Conservation (phyloP, 2,888 invertebrate genomes). For the Caenorhabditis wallacei region DNA sequence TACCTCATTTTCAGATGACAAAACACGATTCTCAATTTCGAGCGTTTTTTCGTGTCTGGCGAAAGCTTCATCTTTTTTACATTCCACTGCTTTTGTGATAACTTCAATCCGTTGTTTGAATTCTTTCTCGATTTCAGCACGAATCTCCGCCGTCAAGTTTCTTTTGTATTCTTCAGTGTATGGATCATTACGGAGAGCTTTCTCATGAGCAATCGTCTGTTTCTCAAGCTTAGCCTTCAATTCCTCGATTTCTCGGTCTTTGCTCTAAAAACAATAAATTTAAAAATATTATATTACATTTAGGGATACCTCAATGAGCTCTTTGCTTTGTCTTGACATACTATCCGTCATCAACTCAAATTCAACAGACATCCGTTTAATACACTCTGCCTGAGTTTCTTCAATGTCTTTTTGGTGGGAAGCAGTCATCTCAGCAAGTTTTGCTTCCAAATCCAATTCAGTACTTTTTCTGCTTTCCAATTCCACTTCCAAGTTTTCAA, state of each 20-base stretch:
- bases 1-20: constrained; percentile 65
- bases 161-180: constrained; percentile 66
- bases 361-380: constrained; percentile 72
- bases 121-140: constrained; percentile 71
- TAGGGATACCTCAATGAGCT: constrained; percentile 46
- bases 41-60: constrained; percentile 74
- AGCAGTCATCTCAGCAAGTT: constrained; percentile 12
- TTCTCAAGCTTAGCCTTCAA: constrained; percentile 68
- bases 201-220: constrained; percentile 61
- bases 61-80: constrained; percentile 76
- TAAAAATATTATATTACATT: not conserved
- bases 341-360: constrained; percentile 71
- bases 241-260: constrained; percentile 65
- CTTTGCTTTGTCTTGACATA: constrained; percentile 41
- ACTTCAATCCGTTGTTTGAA: constrained; percentile 75
- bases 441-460: constrained; percentile 11
- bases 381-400: constrained; percentile 62
- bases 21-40: constrained; percentile 71
- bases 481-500: constrained; percentile 38
- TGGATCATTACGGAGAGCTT: constrained; percentile 57
- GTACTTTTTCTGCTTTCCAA: constrained; percentile 27
- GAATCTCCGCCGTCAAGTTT: constrained; percentile 62
- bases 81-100: constrained; percentile 77
- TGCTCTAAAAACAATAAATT: constrained; percentile 51
- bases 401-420: constrained; percentile 47